Conservation (phyloP, 2,797 vertebrate species). For the Dromococcyx pavoninus region DNA sequence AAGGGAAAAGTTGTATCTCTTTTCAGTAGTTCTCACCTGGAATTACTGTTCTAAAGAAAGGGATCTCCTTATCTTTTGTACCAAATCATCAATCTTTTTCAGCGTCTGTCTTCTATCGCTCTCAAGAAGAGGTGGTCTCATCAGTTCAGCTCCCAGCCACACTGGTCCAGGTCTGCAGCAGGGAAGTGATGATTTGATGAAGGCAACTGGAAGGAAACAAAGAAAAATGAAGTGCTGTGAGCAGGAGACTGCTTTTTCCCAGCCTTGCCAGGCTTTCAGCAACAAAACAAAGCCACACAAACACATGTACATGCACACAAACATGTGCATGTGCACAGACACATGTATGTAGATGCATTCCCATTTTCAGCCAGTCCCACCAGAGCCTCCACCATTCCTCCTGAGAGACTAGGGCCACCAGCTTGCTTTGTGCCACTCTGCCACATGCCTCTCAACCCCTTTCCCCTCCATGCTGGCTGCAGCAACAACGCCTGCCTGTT, state of each 20-base stretch:
- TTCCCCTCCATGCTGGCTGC: neutral
- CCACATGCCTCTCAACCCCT: neutral
- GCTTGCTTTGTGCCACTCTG: neutral
- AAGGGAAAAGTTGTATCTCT: neutral
- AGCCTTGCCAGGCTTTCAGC: neutral
- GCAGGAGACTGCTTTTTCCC: neutral
- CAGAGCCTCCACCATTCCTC: neutral
- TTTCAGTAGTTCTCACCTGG: neutral
- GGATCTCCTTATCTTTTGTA: neutral
- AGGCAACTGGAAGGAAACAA: neutral
- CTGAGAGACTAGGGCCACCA: neutral
- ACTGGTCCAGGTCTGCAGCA: neutral
- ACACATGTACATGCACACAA: rapidly evolving
- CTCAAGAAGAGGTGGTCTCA: neutral
- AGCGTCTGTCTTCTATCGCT: neutral
- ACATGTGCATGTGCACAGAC: too few relatives aligned
- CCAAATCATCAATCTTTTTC: neutral
- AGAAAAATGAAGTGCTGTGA: neutral
- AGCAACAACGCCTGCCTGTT: neutral
- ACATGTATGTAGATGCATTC: neutral
- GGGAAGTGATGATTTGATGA: neutral
- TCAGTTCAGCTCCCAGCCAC: neutral
- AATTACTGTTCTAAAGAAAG: neutral
- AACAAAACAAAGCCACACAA: neutral
- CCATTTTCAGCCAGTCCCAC: neutral